Evolutionary conservation across 30 jellyfish, hydroid and myxozoan species (phyloP).

Genomic region (Turritopsis rubra): DNA sequence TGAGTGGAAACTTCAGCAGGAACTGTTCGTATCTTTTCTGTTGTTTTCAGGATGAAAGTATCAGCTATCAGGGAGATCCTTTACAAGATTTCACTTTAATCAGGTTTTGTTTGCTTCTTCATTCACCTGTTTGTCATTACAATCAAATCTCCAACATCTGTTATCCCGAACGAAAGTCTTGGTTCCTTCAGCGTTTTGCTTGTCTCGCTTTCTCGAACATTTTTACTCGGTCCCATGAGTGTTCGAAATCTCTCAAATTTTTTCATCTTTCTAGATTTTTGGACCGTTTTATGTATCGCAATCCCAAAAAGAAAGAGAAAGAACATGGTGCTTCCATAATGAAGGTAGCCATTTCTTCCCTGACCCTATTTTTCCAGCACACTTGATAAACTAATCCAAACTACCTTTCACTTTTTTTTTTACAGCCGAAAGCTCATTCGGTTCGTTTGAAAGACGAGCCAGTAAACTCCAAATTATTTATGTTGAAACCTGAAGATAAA

Average conservation of each 20-base stretch:
- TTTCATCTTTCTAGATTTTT: constrained; percentile 44
- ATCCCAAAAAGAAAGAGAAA: constrained; percentile 66
- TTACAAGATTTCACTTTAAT: constrained; percentile 82
- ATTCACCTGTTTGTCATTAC: no score
- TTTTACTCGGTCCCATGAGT: neutral
- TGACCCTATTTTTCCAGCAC: neutral
- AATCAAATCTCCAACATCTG: no score
- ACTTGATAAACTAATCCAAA: no score
- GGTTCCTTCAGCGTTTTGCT: no score
- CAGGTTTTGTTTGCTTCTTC: constrained; percentile 34
- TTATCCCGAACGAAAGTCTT: no score
- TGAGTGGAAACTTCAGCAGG: no score
- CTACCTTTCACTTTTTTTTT: neutral
- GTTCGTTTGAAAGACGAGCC: constrained; percentile 68
- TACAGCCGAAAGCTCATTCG: constrained; percentile 58
- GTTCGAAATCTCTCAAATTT: no score
- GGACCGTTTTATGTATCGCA: constrained; percentile 93
- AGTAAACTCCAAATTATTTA: constrained; percentile 64
- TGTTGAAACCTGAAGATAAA: constrained; percentile 43
- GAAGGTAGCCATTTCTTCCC: constrained; percentile 51
- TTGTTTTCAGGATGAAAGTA: constrained; percentile 42
- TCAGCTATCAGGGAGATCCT: constrained; percentile 90
- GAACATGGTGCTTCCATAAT: constrained; percentile 79
- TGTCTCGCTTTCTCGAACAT: no score
- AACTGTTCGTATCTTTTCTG: no score